These are phyloP conservation scores for Dolichomitus sp. DNA, from an alignment of 2,888 invertebrate genomes.

Conservation along the genomic window DNA sequence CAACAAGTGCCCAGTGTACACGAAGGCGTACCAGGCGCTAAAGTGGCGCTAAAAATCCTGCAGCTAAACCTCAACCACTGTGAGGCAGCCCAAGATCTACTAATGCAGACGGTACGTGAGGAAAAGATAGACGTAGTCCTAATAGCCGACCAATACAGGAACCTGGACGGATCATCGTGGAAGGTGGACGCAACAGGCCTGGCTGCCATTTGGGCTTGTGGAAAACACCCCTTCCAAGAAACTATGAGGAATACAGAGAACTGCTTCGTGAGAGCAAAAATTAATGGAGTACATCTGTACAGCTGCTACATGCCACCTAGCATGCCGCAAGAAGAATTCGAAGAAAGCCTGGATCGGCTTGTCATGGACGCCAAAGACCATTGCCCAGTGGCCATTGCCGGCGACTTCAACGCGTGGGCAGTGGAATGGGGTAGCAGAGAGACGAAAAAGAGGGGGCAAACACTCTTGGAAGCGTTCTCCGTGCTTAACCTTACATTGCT, in stretches of 20 bases:
- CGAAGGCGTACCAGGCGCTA: constrained; percentile 36
- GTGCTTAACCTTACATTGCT: constrained; percentile 53
- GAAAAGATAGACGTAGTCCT: constrained; percentile 60
- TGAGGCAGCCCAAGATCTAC: constrained; percentile 66
- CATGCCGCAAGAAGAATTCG: constrained; percentile 52
- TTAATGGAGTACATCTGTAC: constrained; percentile 56
- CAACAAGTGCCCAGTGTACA: constrained; percentile 47
- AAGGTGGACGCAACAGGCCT: constrained; percentile 43
- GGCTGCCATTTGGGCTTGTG: constrained; percentile 66
- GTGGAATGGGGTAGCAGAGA: constrained; percentile 68
- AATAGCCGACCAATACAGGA: constrained; percentile 67
- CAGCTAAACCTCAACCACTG: constrained; percentile 68
- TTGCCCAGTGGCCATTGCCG: constrained; percentile 53
- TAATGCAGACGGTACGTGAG: constrained; percentile 61
- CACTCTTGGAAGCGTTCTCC: constrained; percentile 57
- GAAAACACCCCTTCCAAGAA: constrained; percentile 45
- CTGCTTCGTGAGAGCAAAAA: constrained; percentile 59
- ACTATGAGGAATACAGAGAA: neutral
- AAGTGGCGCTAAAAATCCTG: constrained; percentile 62
- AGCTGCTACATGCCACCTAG: constrained; percentile 65
- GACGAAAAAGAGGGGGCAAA: constrained; percentile 64
- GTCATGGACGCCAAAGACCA: constrained; percentile 55
- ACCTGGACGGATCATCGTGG: constrained; percentile 61
- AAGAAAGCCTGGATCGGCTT: constrained; percentile 52
- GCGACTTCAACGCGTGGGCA: constrained; percentile 64